Percentiles rank a stretch among this genome's conserved stretches.
These are phyloP conservation scores for Apotomis turbidana DNA, from an alignment of 2,888 invertebrate genomes.

Conservation along the genomic window DNA sequence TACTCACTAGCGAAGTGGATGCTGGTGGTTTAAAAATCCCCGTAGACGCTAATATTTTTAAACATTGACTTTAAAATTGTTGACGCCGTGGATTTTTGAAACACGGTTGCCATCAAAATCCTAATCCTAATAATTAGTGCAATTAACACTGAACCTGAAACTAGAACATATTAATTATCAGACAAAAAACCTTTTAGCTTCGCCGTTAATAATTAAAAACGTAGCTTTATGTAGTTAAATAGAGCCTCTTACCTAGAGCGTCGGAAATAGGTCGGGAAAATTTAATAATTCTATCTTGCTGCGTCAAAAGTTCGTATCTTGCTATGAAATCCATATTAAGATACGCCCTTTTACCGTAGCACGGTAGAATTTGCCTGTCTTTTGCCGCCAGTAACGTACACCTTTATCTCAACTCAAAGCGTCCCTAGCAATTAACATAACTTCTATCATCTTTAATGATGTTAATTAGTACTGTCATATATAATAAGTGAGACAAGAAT, in stretches of 20 bases:
- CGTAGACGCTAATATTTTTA: too few relatives aligned
- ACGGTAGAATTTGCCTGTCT: constrained; percentile 46
- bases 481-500: constrained; percentile 30
- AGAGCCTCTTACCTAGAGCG: constrained; percentile 38
- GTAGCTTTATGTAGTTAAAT: constrained; percentile 32
- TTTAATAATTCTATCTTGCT: constrained; percentile 50
- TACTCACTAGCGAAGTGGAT: too few relatives aligned
- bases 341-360: too few relatives aligned
- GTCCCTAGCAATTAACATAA: constrained; percentile 53
- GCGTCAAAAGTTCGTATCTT: too few relatives aligned
- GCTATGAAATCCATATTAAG: too few relatives aligned
- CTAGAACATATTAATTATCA: not conserved
- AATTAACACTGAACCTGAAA: not conserved
- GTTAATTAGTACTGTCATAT: constrained; percentile 34
- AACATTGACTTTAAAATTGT: too few relatives aligned
- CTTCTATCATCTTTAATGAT: constrained; percentile 44
- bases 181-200: constrained; percentile 10
- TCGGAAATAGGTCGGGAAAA: constrained; percentile 59
- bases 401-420: constrained; percentile 49
- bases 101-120: too few relatives aligned
- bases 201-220: constrained; percentile 29
- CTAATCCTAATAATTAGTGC: not conserved
- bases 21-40: too few relatives aligned
- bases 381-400: constrained; percentile 46
- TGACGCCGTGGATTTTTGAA: too few relatives aligned